Percentiles rank a stretch among this genome's conserved stretches.
These are phyloP conservation scores for Onychomys leucogaster DNA, from an alignment of 2,797 vertebrate genomes.

Conservation along the genomic window DNA sequence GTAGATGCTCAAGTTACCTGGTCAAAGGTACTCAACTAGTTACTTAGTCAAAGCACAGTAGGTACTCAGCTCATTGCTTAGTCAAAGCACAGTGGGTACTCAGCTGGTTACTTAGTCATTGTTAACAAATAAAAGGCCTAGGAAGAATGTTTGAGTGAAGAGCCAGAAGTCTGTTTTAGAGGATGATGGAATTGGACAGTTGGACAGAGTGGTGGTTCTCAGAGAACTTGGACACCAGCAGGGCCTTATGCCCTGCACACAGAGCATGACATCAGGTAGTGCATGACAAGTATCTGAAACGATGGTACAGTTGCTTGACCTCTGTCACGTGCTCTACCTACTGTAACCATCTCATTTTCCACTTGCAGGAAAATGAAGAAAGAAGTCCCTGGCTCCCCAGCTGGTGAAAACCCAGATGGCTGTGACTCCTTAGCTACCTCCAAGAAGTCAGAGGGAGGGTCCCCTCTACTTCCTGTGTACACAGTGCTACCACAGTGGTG, in stretches of 20 bases:
- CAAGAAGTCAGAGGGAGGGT: too few relatives aligned
- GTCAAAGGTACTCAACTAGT: neutral
- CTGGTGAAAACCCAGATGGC: neutral
- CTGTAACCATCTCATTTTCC: neutral
- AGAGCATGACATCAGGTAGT: neutral
- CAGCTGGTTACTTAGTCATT: neutral
- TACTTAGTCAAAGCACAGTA: neutral
- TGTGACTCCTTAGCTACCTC: neutral
- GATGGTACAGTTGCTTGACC: neutral
- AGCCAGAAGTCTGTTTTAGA: neutral
- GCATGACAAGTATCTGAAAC: neutral
- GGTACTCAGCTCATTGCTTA: neutral
- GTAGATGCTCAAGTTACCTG: neutral
- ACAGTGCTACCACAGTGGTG: neutral
- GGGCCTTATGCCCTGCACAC: neutral
- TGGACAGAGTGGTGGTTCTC: neutral
- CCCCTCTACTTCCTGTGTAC: neutral
- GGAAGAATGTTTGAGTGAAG: neutral
- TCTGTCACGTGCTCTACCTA: neutral
- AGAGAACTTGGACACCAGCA: neutral
- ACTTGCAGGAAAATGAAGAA: conserved; percentile 16
- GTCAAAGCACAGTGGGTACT: neutral
- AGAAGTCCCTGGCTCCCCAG: neutral
- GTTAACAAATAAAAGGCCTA: neutral
- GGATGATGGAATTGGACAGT: neutral